Evolutionary conservation across 2,888 invertebrate species (phyloP), one percentile per base, ranked within the genome.

Genomic region (Perithous albicinctus): DNA sequence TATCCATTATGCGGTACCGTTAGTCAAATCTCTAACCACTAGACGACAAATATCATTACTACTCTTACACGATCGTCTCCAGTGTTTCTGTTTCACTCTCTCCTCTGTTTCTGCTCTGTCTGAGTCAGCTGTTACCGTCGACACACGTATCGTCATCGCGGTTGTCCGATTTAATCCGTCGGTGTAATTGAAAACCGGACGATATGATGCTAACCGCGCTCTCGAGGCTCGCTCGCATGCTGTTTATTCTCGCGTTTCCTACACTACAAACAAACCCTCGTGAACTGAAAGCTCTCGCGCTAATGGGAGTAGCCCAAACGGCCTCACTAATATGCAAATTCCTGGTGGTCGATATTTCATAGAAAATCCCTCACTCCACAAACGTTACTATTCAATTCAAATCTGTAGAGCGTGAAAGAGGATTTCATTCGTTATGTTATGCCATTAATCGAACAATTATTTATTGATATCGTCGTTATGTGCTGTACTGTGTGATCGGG

Each of bases 141-240:
- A 51, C 51, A 51, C 29, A 38, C 56, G 63, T 70, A 54, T 63
- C 43, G 26, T 23, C 70, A 41, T 56, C 66, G 41, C 69, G 51
- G 32, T 56, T 35, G 61, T 67, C 20, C n/a, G 41, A n/a, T 83
- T 80, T 84, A 83, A 85, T 86, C 86, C 82, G 72, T 85, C 61
- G 83, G 64, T 69, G 78, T 84, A 80, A 80, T 76, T 48, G 38
- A 59, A 54, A 41, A 77, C 66, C 41, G 46, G 46, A 69, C 78
- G 76, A 38, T 32, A 64, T 38, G 64, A 41, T 64, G 29, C 76
- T n/a, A 59, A 66, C 20, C 41, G 20, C 48, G 63, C 29, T 20
- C 32, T 67, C 46, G 43, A 61, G 51, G 66, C 29, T 46, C 77
- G 6, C 29, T 67, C 54, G n/a, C 67, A 67, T 75, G 70, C 43